Conservation (phyloP, 2,797 vertebrate species). For the Phataginus tricuspis region DNA sequence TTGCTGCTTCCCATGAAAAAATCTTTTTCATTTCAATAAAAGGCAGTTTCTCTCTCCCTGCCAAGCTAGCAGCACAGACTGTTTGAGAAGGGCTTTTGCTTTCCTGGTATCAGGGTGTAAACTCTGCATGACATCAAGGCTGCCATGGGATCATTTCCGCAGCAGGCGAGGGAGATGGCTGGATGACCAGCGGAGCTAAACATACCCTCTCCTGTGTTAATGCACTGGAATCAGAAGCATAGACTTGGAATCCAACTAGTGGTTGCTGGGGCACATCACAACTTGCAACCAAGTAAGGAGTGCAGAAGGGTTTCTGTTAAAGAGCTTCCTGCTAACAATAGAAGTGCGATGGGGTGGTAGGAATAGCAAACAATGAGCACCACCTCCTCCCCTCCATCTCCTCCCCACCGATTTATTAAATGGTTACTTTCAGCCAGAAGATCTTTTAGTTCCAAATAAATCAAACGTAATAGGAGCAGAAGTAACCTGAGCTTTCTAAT, state of each 20-base stretch:
- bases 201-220: neutral
- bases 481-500: neutral
- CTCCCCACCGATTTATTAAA: neutral
- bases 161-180: neutral
- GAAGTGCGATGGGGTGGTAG: neutral
- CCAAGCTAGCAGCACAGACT: neutral
- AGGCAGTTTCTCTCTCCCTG: constrained; percentile 37
- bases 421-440: neutral
- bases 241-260: neutral
- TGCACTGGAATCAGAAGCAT: neutral
- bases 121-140: neutral
- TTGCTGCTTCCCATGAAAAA: neutral
- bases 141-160: neutral
- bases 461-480: constrained; percentile 23
- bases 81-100: neutral
- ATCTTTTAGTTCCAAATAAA: constrained; percentile 32
- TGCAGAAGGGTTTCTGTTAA: neutral
- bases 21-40: constrained; percentile 24
- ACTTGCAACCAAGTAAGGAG: neutral
- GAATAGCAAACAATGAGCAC: neutral
- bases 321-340: neutral
- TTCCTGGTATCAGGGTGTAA: constrained; percentile 40
- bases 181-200: neutral
- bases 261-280: neutral
- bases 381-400: neutral